Percentiles rank a stretch among this genome's conserved stretches.
Evolutionary conservation across 2,888 invertebrate species (phyloP).

Genomic region (Tenodera sinensis): DNA sequence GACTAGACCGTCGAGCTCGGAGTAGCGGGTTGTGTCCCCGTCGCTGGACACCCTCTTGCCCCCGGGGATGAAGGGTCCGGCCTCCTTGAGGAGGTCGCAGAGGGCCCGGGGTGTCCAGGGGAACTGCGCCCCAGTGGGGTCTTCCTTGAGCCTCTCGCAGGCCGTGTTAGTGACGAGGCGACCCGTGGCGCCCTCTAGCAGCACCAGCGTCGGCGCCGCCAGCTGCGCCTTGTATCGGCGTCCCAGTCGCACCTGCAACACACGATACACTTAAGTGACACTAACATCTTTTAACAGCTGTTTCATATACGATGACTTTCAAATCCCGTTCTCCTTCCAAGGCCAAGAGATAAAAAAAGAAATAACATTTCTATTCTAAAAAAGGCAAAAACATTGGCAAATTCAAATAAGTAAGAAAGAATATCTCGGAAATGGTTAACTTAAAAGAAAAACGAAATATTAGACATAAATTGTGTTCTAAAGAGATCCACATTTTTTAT

Average conservation of each 20-base stretch:
- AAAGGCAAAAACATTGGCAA: too few relatives aligned
- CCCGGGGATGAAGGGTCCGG: constrained; percentile 36
- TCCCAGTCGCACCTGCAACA: constrained; percentile 65
- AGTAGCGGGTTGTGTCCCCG: constrained; percentile 50
- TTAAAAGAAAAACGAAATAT: too few relatives aligned
- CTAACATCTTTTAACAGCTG: too few relatives aligned
- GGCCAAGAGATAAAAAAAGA: too few relatives aligned
- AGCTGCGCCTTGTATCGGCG: constrained; percentile 65
- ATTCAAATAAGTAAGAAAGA: too few relatives aligned
- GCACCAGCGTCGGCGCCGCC: constrained; percentile 71
- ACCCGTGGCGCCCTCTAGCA: constrained; percentile 62
- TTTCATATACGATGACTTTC: too few relatives aligned
- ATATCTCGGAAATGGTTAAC: too few relatives aligned
- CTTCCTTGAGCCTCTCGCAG: constrained; percentile 63
- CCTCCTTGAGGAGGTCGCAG: constrained; percentile 47
- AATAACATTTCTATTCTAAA: too few relatives aligned
- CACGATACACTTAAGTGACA: too few relatives aligned
- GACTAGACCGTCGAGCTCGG: constrained; percentile 59
- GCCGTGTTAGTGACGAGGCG: constrained; percentile 61
- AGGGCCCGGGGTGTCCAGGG: constrained; percentile 76
- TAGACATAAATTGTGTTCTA: too few relatives aligned
- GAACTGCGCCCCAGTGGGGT: constrained; percentile 63
- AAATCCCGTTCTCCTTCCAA: too few relatives aligned
- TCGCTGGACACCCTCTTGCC: constrained; percentile 48
- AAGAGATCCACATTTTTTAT: too few relatives aligned